Base-by-base conservation (phyloP, 2,113 vertebrate species). In the Pelvicachromis taeniatus region DNA sequence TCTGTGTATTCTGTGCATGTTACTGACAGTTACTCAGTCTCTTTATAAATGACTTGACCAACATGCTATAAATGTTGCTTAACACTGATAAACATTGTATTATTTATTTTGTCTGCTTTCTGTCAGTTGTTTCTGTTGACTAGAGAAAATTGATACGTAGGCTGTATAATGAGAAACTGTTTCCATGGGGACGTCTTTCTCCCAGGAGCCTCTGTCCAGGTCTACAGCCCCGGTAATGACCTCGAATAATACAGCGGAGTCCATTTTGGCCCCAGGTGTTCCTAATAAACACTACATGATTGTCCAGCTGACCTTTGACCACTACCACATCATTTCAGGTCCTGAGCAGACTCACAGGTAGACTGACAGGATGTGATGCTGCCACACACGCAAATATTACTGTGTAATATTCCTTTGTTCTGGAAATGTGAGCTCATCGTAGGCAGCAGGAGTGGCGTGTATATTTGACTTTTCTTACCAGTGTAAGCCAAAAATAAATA, bases 1-100 rank as follows among this genome's bases (percentile, higher is more conserved):
- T 70, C 75, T 84, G 38, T 90, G 61, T 85, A 81, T 81, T 84
- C 77, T 90, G 82, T 93, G 93, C 87, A 92, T 90, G 91, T 90
- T 80, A 45, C 53, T 58, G 59, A 86, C 81, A 82, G 59, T 83
- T 77, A 80, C n/a, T 79, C 54, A 26, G 87, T 82, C 35, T 90
- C 89, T 85, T 91, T 90, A 80, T 87, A 75, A 81, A 86, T 80
- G 29, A 87, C 42, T 61, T 58, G 68, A 85, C 61, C 79, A 48
- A 78, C 56, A 78, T 80, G 78, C 84, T 81, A 90, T 89, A 88
- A 91, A 85, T 68, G 70, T 90, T 83, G 83, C 70, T 80, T 79
- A 87, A 84, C 85, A 80, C 45, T 29, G 29, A 48, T 68, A 75
- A 31, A 50, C 42, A 73, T 63, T 63, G 61, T 65, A 65, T 65